Evolutionary conservation across 2,113 vertebrate species (phyloP), one percentile per base, ranked within the genome.

Genomic region (Protobothrops mucrosquamatus): DNA sequence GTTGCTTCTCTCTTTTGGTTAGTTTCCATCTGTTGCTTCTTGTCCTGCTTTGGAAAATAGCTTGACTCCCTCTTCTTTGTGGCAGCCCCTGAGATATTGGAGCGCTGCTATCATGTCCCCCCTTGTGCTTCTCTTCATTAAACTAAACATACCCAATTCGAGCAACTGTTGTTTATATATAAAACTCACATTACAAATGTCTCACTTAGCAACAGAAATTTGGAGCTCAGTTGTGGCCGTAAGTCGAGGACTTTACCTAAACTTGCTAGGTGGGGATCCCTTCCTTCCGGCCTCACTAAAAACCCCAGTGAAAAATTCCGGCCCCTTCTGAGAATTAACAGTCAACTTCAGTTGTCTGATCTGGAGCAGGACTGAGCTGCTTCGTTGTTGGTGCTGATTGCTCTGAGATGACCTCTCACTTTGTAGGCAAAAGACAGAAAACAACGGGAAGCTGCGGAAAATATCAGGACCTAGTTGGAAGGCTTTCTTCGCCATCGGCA

Each of bases 401-500:
- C 24, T 11, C 8, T 20, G 12, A 0, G 85, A 46, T 94, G 81
- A 94, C 34, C 39, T 26, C 14, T n/a, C 51, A 54, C 24, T 87
- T 12, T 20, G 15, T 48, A 98, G 98, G 94, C 96, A 97, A 95
- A 97, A 98, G 95, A 92, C 94, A 29, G 96, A 95, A 93, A 95
- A 97, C 81, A 94, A 96, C 1, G 92, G 97, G 93, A 98, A 98
- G 93, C 96, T 95, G 11, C 94, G 97, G 59, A 98, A 98, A 91
- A 94, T 97, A 1, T 97, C 95, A 0, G 97, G 97, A 3, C 98
- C 97, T 89, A 98, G 98, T 96, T 98, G 98, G 98, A 98, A 98
- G 94, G 97, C 98, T 0, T 98, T 98, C 95, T 98, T 98, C 90
- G 98, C 98, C 43, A 95, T 98, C 20, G 98, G 98, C 22, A 97